Evolutionary conservation across 2,113 vertebrate genomes (phyloP), one percentile per base, ranked within the genome.

Genomic region (Notothenia coriiceps): DNA sequence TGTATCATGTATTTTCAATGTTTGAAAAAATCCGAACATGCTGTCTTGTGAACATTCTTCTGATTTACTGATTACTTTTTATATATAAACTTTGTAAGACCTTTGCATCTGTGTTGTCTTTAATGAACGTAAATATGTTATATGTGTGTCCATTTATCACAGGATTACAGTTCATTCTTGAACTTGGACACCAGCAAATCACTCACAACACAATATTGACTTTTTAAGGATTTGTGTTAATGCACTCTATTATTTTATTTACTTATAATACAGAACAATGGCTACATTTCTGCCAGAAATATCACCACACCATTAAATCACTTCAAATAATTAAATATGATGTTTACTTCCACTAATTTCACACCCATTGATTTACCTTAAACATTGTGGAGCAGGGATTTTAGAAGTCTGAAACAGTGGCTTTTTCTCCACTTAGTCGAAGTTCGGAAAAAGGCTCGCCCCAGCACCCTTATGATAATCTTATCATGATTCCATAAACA

Each of bases 41-140:
- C 51, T 20, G 40, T 76, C 56, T 59, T 81, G 56, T 79, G 74
- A 88, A 62, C 43, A 22, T 81, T 74, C 10, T 77, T 69, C 70
- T 82, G 25, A 84, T 74, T 63, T 63, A 49, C 35, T 40, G 35
- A 40, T 87, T 2, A 29, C 49, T 62, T 44, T 87, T 87, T 84
- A 62, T 77, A 77, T 73, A 86, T 77, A 71, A 61, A 88, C 8
- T 91, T 88, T 89, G 77, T 86, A 82, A 5, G 14, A 78, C 89
- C 82, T 83, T 82, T 77, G 72, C 73, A 81, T 54, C 56, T 65
- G 44, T 77, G 71, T 78, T 78, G 71, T 84, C 77, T 79, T 78
- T n/a, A 57, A 71, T 83, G 4, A 60, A n/a, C 73, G 2, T 17
- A 77, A 86, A 88, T 84, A 61, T 77, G 86, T 82, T 88, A 33